Conservation (phyloP, 2,888 invertebrate genomes). For the Yponomeuta evonymella region DNA sequence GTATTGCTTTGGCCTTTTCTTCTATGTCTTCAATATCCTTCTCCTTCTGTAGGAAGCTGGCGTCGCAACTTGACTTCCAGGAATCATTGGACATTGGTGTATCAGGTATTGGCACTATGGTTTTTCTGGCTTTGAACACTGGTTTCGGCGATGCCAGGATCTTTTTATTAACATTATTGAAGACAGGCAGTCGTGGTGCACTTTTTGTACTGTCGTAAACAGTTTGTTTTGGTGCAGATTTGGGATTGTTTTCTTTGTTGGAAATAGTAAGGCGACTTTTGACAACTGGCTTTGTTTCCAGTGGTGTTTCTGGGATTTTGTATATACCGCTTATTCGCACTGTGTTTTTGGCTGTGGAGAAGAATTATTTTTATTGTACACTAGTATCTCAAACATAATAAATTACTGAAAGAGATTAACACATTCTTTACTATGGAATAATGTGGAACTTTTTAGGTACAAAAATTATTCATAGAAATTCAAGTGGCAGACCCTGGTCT, state of each 20-base stretch:
- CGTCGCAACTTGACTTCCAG: constrained; percentile 54
- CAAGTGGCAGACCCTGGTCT: too few species aligned
- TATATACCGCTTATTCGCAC: constrained; percentile 58
- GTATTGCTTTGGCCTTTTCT: constrained; percentile 33
- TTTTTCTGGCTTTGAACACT: not conserved
- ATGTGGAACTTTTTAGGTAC: too few species aligned
- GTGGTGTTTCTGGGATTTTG: constrained; percentile 53
- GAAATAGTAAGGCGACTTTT: constrained; percentile 35
- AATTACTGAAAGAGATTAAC: too few species aligned
- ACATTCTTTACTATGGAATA: too few species aligned
- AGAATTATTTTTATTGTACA: constrained; percentile 18
- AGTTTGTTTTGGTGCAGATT: not conserved
- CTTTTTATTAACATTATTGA: not conserved
- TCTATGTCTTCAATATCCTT: constrained; percentile 53
- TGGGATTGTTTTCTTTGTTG: constrained; percentile 49
- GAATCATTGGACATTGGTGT: constrained; percentile 52
- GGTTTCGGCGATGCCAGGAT: constrained; percentile 1
- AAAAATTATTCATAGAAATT: too few species aligned
- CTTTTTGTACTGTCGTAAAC: constrained; percentile 13
- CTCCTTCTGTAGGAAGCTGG: constrained; percentile 58
- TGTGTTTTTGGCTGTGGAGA: constrained; percentile 32
- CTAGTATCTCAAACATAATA: too few species aligned
- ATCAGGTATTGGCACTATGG: constrained; percentile 30
- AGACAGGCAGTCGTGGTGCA: not conserved
- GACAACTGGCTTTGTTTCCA: constrained; percentile 30